Conservation (phyloP, 2,888 invertebrate genomes). For the Exocentrus adspersus region DNA sequence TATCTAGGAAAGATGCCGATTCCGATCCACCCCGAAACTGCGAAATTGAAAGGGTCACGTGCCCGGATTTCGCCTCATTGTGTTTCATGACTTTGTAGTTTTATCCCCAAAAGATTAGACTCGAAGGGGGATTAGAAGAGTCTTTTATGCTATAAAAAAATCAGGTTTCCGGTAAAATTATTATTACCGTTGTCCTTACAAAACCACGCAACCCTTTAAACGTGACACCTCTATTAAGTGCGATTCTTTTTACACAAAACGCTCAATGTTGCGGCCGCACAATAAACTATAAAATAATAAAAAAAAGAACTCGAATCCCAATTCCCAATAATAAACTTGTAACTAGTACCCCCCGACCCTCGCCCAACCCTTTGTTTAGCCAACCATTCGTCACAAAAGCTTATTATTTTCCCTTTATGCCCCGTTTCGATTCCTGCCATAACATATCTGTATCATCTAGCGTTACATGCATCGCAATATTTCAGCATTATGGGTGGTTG, state of each 20-base stretch:
- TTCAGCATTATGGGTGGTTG: constrained; percentile 25
- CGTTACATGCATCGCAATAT: constrained; percentile 25
- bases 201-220: no score
- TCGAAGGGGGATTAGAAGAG: no score
- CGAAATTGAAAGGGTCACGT: constrained; percentile 62
- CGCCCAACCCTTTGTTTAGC: constrained; percentile 1
- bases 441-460: constrained; percentile 25
- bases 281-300: no score
- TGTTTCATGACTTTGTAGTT: constrained; percentile 62
- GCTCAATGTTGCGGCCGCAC: no score
- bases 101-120: constrained; percentile 55
- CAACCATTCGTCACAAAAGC: constrained; percentile 16
- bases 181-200: no score
- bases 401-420: constrained; percentile 24
- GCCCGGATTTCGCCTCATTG: constrained; percentile 60
- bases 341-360: not conserved
- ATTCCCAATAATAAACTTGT: not conserved
- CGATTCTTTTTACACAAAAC: no score
- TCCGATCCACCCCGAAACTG: constrained; percentile 57
- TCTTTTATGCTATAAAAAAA: no score
- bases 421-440: constrained; percentile 24
- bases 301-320: not conserved
- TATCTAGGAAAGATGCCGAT: constrained; percentile 53
- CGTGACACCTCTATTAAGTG: no score
- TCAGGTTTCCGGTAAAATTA: no score